Evolutionary conservation across 2,113 vertebrate species (phyloP), one percentile per base, ranked within the genome.

Genomic region (Xiphophorus couchianus): DNA sequence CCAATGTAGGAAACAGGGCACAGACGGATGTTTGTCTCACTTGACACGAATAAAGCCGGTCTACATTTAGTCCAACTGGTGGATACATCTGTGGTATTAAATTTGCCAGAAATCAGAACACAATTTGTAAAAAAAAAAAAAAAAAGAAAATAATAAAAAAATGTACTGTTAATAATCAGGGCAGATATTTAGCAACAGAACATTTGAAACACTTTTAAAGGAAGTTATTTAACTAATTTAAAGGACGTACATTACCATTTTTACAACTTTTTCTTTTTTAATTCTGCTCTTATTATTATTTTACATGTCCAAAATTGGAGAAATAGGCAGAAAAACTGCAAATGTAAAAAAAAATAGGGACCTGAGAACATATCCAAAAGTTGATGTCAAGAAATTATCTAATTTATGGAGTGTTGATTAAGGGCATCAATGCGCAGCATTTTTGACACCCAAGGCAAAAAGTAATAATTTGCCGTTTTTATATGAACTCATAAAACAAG

Each of bases 21-120:
- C 29, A 77, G 28, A 76, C 62, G 44, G 62, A 5, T 70, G 54
- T 71, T 69, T 74, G 13, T 30, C 3, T 74, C 19, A 30, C 25
- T 54, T 35, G 27, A 12, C 22, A 48, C 10, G 0, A 12, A 63
- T 39, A 15, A 12, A 66, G 31, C 11, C 19, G 54, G 14, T 39
- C 13, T 71, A n/a, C 25, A 42, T 35, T 30, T 61, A 1, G 37
- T 35, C 62, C 15, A 30, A 30, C 19, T 58, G 65, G 27, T 30
- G 22, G 66, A 35, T 31, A 62, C 8, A 8, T 67, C 30, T 78
- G 62, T 22, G 28, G 11, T 25, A 14, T 42, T 66, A 69, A 30
- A 25, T 66, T 28, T 66, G 28, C 27, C 33, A 60, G 29, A 3
- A 71, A 54, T 67, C 44, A 25, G 22, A 67, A 61, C 10, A 31